Evolutionary conservation across 2,797 vertebrate species (phyloP).

Genomic region (Sebastes trivittatus): DNA sequence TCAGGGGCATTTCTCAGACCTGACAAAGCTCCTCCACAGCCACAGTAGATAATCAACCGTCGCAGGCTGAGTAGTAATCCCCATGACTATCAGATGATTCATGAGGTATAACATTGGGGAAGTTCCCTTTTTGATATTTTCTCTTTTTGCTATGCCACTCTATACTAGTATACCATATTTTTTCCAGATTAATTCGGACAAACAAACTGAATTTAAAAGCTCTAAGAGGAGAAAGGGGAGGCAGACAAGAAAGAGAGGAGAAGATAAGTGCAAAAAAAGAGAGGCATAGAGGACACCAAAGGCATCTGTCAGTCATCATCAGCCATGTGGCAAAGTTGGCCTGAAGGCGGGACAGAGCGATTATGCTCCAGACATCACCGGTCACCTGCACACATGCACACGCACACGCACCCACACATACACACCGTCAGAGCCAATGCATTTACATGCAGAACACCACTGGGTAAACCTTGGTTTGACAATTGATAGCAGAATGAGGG

Average conservation of each 20-base stretch:
- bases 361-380: neutral
- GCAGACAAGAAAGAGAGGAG: neutral
- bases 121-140: neutral
- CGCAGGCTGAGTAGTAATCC: neutral
- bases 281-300: neutral
- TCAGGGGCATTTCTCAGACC: neutral
- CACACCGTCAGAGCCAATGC: too few species aligned
- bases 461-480: neutral
- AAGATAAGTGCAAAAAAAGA: neutral
- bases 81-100: neutral
- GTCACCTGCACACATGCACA: neutral
- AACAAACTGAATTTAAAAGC: neutral
- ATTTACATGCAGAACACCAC: neutral
- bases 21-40: neutral
- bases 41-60: neutral
- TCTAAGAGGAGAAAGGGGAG: neutral
- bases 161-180: neutral
- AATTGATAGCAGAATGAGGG: neutral
- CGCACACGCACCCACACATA: too few species aligned
- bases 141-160: neutral
- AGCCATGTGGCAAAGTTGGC: conserved; percentile 1
- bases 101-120: neutral
- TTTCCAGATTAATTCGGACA: neutral
- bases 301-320: conserved; percentile 40
- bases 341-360: neutral